Conservation (phyloP, 2,888 invertebrate genomes). For the Agrotis exclamationis region DNA sequence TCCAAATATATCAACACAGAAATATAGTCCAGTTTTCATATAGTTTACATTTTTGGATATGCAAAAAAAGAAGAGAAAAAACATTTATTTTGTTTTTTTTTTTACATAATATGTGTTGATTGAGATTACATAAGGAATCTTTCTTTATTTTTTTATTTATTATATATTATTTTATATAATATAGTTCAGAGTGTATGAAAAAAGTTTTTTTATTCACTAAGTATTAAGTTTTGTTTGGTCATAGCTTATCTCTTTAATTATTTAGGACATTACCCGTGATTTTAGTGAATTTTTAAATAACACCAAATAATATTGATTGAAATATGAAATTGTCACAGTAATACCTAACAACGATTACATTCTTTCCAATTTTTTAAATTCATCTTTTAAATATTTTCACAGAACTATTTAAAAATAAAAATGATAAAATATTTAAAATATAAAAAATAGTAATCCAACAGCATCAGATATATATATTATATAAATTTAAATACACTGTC, state of each 20-base stretch:
- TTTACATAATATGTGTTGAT: constrained; percentile 28
- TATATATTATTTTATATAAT: constrained; percentile 11
- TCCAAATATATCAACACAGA: constrained; percentile 12
- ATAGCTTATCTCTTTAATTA: constrained; percentile 45
- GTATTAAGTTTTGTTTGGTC: constrained; percentile 54
- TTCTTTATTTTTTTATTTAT: constrained; percentile 25
- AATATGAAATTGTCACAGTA: not conserved
- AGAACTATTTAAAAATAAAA: too few species aligned
- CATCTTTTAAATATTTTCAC: too few species aligned
- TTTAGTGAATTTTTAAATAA: constrained; percentile 4
- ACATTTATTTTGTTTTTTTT: constrained; percentile 8
- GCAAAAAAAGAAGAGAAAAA: not conserved
- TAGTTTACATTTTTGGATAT: constrained; percentile 1
- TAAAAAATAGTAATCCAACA: too few species aligned
- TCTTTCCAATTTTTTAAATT: too few species aligned
- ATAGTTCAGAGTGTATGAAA: constrained; percentile 27
- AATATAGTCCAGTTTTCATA: not conserved
- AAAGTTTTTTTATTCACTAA: constrained; percentile 27
- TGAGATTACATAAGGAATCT: constrained; percentile 43
- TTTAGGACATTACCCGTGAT: constrained; percentile 28
- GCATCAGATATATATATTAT: too few species aligned
- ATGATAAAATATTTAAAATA: too few species aligned
- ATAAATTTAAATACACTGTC: too few species aligned
- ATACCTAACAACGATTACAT: too few species aligned
- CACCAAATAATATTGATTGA: too few species aligned